Evolutionary conservation across 2,888 invertebrate genomes (phyloP), one percentile per base, ranked within the genome.

Genomic region (Sialis fuliginosa): DNA sequence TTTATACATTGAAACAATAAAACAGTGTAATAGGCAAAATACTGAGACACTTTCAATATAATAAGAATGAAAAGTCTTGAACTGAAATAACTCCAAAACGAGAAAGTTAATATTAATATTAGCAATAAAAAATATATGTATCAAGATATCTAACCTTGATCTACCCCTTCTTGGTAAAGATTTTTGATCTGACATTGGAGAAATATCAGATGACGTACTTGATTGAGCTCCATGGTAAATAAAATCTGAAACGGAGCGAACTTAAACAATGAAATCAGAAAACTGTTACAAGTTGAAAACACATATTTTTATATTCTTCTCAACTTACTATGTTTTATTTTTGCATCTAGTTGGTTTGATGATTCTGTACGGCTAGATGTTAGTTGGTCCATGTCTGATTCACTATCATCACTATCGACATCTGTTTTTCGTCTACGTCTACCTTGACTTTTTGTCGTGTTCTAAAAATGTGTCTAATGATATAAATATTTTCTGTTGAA

Each of bases 111-210:
- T 22, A 22, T 22, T 22, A 22, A 22, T 22, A 22, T 22, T 22
- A 22, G 22, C 4, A 22, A 22, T 22, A 2, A 4, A 22, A 22
- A 22, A 22, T 22, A 22, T 22, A 22, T 22, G 22, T 22, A 22
- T 22, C 22, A 22, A 37, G n/a, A 37, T 48, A 37, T 49, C 49
- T 67, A 73, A 79, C 77, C 78, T 78, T 66, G 78, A 75, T 63
- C 77, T 74, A 65, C 74, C 76, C 63, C 80, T 72, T 60, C 81
- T 71, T 55, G 81, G 80, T 60, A 81, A 68, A 56, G 80, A 81
- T 64, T 81, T 81, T 66, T 81, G 80, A 63, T 81, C 81, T 60
- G 80, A 79, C 79, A 80, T 80, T 59, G 81, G 81, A 56, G 81
- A 81, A 61, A 81, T 74, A 69, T 81, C 81, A 61, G 81, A 81